Evolutionary conservation across 2,797 vertebrate species (phyloP).

Genomic region (Centropyge bicolor): DNA sequence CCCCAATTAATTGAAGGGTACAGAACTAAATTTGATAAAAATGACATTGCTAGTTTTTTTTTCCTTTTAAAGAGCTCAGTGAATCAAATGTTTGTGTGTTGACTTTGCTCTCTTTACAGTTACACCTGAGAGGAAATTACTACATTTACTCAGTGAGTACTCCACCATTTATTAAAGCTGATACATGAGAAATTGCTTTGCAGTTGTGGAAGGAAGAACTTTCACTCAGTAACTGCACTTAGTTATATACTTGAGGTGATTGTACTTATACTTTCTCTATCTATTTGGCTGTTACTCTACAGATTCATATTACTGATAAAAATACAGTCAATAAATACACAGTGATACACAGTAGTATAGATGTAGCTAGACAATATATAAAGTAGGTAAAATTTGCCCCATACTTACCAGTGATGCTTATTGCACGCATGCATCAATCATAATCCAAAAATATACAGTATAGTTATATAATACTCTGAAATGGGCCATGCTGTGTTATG

Average conservation of each 20-base stretch:
- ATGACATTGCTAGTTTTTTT: background rate
- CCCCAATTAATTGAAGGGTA: background rate
- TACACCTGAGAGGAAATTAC: conserved; percentile 78
- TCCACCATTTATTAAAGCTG: background rate
- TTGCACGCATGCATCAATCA: too few species aligned
- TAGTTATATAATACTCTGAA: too few species aligned
- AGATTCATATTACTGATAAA: too few species aligned
- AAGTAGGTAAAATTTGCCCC: too few species aligned
- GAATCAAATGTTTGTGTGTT: background rate
- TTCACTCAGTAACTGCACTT: background rate
- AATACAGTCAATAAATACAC: too few species aligned
- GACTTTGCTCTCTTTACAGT: conserved; percentile 62
- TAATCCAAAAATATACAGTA: too few species aligned
- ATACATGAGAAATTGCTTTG: background rate
- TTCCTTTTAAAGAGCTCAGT: background rate
- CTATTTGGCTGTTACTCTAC: background rate
- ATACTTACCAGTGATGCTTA: too few species aligned
- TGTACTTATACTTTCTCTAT: background rate
- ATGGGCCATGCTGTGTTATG: too few species aligned
- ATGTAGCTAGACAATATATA: too few species aligned
- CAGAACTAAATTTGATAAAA: background rate
- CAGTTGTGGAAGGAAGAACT: background rate
- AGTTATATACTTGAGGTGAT: background rate
- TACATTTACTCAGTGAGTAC: conserved; percentile 82
- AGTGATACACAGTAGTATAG: too few species aligned